A percentile compares a stretch with the other conserved stretches of the same genome.
phyloP scores from a whole-genome alignment of 2,888 invertebrate species.

The Gari tellinella region DNA sequence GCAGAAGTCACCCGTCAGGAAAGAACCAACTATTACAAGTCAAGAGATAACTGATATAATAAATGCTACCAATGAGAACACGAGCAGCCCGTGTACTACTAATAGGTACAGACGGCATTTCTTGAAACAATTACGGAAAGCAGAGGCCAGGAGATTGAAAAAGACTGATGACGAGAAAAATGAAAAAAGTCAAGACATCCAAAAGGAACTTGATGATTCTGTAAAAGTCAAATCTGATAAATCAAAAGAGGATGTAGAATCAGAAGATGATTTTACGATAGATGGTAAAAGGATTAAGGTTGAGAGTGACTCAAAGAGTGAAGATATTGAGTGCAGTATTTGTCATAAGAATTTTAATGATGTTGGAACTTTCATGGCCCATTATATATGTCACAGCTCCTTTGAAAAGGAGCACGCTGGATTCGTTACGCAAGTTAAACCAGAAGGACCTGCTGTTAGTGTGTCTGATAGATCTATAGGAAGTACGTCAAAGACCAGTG shows the following conservation, averaged over 20 bases:
- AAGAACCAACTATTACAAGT: background rate
- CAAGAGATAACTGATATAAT: constrained; percentile 21
- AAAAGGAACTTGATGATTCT: background rate
- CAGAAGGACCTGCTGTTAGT: too few relatives aligned
- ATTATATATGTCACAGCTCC: constrained; percentile 33
- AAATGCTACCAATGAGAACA: constrained; percentile 1
- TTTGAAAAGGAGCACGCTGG: constrained; percentile 26
- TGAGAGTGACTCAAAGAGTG: background rate
- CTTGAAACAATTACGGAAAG: constrained; percentile 29
- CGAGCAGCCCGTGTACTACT: constrained; percentile 29
- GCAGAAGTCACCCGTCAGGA: background rate
- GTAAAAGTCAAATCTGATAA: background rate
- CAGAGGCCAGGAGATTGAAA: constrained; percentile 11
- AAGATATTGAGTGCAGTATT: constrained; percentile 19
- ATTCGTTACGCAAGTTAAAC: too few relatives aligned
- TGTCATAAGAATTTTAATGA: constrained; percentile 18
- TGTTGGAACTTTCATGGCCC: constrained; percentile 23
- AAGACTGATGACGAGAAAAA: background rate
- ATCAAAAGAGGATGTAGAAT: constrained; percentile 9
- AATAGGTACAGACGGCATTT: constrained; percentile 41
- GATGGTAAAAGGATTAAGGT: constrained; percentile 12
- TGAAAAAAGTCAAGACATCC: background rate
- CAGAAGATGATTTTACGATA: constrained; percentile 20
- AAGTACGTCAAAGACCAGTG: constrained; percentile 2
- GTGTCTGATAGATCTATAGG: background rate